Percentiles rank a stretch among this genome's conserved stretches.
Evolutionary conservation across 2,113 vertebrate genomes (phyloP).

Genomic region (Ailuropoda melanoleuca): DNA sequence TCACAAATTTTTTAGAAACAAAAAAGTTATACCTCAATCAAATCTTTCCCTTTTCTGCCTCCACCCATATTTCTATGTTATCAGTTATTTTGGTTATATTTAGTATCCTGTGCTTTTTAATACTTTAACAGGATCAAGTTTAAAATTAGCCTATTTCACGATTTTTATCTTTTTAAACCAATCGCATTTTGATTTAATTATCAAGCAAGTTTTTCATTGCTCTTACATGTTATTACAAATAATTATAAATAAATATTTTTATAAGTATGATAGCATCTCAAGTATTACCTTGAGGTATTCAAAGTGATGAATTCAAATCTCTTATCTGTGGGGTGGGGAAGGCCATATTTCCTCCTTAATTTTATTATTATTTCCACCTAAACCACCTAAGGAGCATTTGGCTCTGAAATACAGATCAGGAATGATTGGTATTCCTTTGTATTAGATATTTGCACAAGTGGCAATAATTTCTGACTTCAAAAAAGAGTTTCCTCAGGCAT

Average conservation of each 20-base stretch:
- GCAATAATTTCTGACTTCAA: conserved; percentile 57
- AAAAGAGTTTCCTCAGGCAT: conserved; percentile 61
- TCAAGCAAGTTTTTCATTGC: not conserved
- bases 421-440: conserved; percentile 46
- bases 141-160: not conserved
- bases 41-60: not conserved
- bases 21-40: not conserved
- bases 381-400: conserved; percentile 40
- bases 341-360: not conserved
- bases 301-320: not conserved
- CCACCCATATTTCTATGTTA: not conserved
- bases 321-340: not conserved
- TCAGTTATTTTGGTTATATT: not conserved
- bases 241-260: not conserved
- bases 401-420: conserved; percentile 16
- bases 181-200: not conserved
- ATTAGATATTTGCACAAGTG: conserved; percentile 62
- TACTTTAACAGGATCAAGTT: not conserved
- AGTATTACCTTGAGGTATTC: not conserved
- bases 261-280: not conserved
- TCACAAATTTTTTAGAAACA: not conserved
- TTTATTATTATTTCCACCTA: not conserved
- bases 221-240: conserved; percentile 34
- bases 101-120: not conserved
- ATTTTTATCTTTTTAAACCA: not conserved